Evolutionary conservation across 2,113 vertebrate genomes (phyloP).

Genomic region (Haplotaxodon microlepis): DNA sequence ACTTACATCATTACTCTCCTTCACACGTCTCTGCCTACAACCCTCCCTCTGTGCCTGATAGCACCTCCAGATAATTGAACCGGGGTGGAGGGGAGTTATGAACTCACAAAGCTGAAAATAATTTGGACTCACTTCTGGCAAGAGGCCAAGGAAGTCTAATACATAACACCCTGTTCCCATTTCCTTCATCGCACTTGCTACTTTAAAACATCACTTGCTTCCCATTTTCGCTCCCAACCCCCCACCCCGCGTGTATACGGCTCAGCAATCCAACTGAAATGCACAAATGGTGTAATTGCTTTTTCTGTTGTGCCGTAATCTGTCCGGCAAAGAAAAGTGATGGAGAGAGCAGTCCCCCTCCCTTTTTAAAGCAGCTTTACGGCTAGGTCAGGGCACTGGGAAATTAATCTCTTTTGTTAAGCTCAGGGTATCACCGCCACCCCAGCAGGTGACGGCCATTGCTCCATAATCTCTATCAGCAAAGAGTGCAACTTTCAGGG

Average conservation of each 20-base stretch:
- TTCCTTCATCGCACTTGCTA: conserved; percentile 5
- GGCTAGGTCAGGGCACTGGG: conserved; percentile 45
- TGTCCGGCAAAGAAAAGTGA: conserved; percentile 39
- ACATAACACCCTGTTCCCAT: background rate
- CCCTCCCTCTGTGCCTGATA: conserved; percentile 1
- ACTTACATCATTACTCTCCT: conserved; percentile 28
- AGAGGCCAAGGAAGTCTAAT: background rate
- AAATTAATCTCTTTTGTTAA: conserved; percentile 69
- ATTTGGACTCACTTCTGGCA: conserved; percentile 24
- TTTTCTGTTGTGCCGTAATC: conserved; percentile 64
- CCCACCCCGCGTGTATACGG: background rate
- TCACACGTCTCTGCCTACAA: conserved; percentile 10
- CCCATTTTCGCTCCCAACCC: background rate
- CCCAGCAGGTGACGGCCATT: conserved; percentile 46
- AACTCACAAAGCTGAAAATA: conserved; percentile 37
- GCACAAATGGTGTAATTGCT: conserved; percentile 65
- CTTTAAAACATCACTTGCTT: conserved; percentile 17
- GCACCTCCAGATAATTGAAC: conserved; percentile 43
- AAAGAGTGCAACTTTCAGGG: conserved; percentile 17
- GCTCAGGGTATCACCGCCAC: conserved; percentile 41
- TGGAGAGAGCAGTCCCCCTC: background rate
- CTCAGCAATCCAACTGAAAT: conserved; percentile 46
- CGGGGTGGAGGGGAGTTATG: conserved; percentile 20
- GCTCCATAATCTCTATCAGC: conserved; percentile 39
- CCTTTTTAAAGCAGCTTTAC: conserved; percentile 54